phyloP scores from a whole-genome alignment of 1,140 invertebrate genomes.

The Diachasma alloeum region DNA sequence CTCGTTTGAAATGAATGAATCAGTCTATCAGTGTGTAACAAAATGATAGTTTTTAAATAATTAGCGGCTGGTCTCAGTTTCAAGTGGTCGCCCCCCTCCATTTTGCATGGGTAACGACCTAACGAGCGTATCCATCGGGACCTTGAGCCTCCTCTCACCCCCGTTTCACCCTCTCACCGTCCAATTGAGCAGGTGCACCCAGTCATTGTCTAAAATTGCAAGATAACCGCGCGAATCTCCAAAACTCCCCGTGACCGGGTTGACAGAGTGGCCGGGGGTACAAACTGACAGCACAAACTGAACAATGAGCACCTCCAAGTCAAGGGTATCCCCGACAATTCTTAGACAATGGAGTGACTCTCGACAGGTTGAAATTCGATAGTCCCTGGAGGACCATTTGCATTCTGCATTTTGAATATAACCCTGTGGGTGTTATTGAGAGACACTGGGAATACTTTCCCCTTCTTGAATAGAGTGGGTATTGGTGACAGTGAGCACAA shows the following conservation, averaged over 20 bases:
- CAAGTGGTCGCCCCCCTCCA: not conserved
- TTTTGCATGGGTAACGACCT: not conserved
- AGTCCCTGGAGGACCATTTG: conserved; percentile 8
- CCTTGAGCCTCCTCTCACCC: not conserved
- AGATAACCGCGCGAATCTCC: not conserved
- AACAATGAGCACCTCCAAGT: conserved; percentile 1
- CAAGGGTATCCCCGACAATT: not conserved
- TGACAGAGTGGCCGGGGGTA: not conserved
- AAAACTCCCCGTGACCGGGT: conserved; percentile 20
- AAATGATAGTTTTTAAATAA: conserved; percentile 28
- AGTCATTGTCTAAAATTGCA: conserved; percentile 1
- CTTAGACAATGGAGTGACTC: conserved; percentile 18
- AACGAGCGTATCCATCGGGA: conserved; percentile 13
- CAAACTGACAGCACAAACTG: not conserved
- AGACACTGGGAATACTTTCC: not conserved
- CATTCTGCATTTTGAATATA: not conserved
- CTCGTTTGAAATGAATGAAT: no score
- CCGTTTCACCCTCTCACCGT: not conserved
- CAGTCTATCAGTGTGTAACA: not conserved
- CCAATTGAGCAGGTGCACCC: not conserved
- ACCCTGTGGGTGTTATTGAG: not conserved
- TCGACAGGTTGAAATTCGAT: conserved; percentile 32
- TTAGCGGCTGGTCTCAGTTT: conserved; percentile 11
- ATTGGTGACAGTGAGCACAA: conserved; percentile 17
- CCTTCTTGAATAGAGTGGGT: not conserved